Conservation (phyloP, 1,140 invertebrate genomes). For the Drosophila mojavensis region DNA sequence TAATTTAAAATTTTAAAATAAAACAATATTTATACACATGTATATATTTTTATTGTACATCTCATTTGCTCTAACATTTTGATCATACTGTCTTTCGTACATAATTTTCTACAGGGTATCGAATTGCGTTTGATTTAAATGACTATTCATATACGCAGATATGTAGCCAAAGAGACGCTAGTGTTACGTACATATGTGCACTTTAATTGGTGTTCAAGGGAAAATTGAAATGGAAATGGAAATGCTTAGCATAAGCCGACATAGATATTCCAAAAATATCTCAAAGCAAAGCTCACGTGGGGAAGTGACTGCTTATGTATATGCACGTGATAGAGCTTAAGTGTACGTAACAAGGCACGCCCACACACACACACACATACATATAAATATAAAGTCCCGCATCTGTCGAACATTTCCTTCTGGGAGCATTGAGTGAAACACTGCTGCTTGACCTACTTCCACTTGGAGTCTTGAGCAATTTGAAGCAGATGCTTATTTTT, state of each 20-base stretch:
- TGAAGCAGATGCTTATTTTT: constrained; percentile 7
- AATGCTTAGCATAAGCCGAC: background rate
- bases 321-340: constrained; percentile 43
- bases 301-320: constrained; percentile 1
- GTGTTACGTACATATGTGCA: background rate
- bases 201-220: background rate
- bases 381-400: background rate
- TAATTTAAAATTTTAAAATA: too few relatives aligned
- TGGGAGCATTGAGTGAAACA: background rate
- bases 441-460: constrained; percentile 51
- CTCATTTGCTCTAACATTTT: too few relatives aligned
- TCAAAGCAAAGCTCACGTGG: constrained; percentile 36
- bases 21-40: too few relatives aligned
- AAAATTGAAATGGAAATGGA: background rate
- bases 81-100: too few relatives aligned
- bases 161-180: background rate
- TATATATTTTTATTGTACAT: too few relatives aligned
- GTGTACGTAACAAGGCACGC: background rate
- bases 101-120: background rate
- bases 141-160: background rate
- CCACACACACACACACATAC: background rate
- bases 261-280: constrained; percentile 7
- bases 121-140: background rate
- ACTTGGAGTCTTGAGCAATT: background rate
- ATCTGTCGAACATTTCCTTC: background rate